Percentiles rank a stretch among this genome's conserved stretches.
Evolutionary conservation across 2,888 invertebrate genomes (phyloP).

Genomic region (Drosophila meridionalis): DNA sequence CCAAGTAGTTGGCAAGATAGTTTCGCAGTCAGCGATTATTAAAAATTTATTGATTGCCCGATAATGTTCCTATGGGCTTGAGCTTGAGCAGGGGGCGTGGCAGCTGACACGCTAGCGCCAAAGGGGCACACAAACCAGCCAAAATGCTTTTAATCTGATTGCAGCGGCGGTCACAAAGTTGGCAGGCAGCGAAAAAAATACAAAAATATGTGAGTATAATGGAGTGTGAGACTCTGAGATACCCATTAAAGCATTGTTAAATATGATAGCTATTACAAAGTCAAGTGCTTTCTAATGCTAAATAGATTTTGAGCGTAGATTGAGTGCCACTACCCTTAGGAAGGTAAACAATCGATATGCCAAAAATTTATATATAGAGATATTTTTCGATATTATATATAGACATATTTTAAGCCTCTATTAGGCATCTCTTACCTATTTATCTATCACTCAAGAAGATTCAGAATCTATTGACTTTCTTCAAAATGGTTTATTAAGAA

Average conservation of each 20-base stretch:
- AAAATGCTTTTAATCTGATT: conserved; percentile 80
- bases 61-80: conserved; percentile 45
- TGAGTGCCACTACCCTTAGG: background rate
- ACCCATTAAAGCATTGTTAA: conserved; percentile 1
- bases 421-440: too few relatives aligned
- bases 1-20: conserved; percentile 66
- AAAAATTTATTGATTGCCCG: conserved; percentile 78
- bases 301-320: background rate
- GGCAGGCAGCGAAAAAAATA: conserved; percentile 13
- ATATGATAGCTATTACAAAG: background rate
- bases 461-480: too few relatives aligned
- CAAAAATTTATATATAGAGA: too few relatives aligned
- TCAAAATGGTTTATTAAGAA: too few relatives aligned
- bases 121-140: conserved; percentile 29
- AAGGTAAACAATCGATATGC: too few relatives aligned
- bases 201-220: background rate
- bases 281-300: background rate
- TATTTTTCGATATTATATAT: too few relatives aligned
- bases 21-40: conserved; percentile 76
- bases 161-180: conserved; percentile 69
- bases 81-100: conserved; percentile 27
- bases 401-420: too few relatives aligned
- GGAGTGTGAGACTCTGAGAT: background rate
- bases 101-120: conserved; percentile 45
- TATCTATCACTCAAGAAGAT: too few relatives aligned